Evolutionary conservation across 2,888 invertebrate species (phyloP).

Genomic region (Clostera curtula): DNA sequence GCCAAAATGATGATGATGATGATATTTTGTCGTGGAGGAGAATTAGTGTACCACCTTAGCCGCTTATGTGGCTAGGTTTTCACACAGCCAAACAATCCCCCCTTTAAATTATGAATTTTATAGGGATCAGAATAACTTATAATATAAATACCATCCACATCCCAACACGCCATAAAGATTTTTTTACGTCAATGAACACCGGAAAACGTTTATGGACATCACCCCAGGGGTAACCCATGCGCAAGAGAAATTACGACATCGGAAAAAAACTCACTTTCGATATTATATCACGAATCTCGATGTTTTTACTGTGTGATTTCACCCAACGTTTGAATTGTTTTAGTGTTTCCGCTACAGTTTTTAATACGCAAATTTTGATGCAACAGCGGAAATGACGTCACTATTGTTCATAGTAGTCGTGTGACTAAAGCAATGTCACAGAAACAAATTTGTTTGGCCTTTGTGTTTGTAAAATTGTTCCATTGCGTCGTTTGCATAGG

Average conservation of each 20-base stretch:
- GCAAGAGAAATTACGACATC: background rate
- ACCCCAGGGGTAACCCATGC: background rate
- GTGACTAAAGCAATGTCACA: slow-evolving; percentile 19
- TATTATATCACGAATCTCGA: background rate
- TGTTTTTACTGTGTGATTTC: slow-evolving; percentile 1
- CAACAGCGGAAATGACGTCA: slow-evolving; percentile 18
- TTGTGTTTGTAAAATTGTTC: slow-evolving; percentile 4
- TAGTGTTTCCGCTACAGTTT: background rate
- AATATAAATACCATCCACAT: background rate
- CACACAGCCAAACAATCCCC: too few relatives aligned
- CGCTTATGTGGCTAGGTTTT: too few relatives aligned
- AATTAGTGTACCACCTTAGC: too few relatives aligned
- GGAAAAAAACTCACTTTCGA: background rate
- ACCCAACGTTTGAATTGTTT: background rate
- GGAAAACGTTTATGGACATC: background rate
- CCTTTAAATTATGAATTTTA: background rate
- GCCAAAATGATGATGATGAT: too few relatives aligned
- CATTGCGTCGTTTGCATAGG: too few relatives aligned
- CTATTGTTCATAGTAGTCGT: slow-evolving; percentile 17
- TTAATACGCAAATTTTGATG: slow-evolving; percentile 5
- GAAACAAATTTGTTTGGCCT: slow-evolving; percentile 6
- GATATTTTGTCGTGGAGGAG: too few relatives aligned
- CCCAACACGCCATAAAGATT: background rate
- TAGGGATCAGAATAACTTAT: background rate
- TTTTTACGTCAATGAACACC: background rate